phyloP scores from a whole-genome alignment of 2,888 invertebrate genomes.

The Pristionchus mayeri region DNA sequence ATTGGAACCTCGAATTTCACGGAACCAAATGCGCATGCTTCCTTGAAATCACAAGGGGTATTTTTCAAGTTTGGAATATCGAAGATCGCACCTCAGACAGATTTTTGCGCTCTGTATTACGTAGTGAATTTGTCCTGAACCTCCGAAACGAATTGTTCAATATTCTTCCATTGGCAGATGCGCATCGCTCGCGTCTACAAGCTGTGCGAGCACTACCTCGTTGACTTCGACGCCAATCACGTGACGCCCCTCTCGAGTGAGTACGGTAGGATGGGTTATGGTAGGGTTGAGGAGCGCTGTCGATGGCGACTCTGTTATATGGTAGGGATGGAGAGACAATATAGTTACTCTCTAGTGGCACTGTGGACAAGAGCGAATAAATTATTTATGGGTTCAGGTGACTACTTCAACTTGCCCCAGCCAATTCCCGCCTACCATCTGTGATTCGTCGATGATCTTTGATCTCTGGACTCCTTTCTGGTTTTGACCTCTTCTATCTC shows the following conservation, averaged over 20 bases:
- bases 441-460: conserved; percentile 14
- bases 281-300: not conserved
- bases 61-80: too few species aligned
- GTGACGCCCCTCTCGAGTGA: conserved; percentile 58
- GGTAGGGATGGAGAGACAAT: not conserved
- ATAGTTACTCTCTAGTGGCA: not conserved
- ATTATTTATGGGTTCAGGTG: conserved; percentile 3
- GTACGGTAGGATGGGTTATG: not conserved
- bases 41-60: too few species aligned
- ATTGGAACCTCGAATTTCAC: too few species aligned
- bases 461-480: conserved; percentile 2
- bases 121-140: too few species aligned
- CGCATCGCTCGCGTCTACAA: conserved; percentile 57
- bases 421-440: conserved; percentile 47
- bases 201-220: conserved; percentile 63
- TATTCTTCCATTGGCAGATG: not conserved
- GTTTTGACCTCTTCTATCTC: not conserved
- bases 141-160: not conserved
- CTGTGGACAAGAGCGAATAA: not conserved
- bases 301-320: not conserved
- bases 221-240: conserved; percentile 67
- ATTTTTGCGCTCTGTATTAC: too few species aligned
- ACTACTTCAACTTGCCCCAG: conserved; percentile 45
- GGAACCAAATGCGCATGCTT: too few species aligned
- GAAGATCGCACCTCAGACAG: too few species aligned